Base-by-base conservation (phyloP, 2,113 vertebrate species). In the Bos indicus region DNA sequence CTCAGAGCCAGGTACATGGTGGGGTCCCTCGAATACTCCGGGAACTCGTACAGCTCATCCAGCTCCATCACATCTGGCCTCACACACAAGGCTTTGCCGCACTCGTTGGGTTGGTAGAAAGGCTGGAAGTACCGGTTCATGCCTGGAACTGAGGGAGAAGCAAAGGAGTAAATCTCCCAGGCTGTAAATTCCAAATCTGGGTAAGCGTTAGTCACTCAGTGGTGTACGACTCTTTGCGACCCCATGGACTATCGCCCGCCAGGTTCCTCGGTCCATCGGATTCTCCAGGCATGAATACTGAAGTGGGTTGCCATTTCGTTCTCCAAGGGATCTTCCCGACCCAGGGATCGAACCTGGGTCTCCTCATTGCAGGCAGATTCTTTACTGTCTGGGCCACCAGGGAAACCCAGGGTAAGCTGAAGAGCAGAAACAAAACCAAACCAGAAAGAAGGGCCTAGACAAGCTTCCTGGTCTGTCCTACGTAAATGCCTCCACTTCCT, bases 41-140 rank as follows among this genome's bases (percentile, higher is more conserved):
- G 99, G 97, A 99, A 99, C 98, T 99, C 99, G 46, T 99, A 99
- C 90, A 99, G 99, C 98, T 99, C 99, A 56, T 99, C 99, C 96
- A 99, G 98, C 98, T 99, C 99, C 99, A 99, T 99, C 98, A 99
- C 99, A 64, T 99, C 99, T 0, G 99, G 99, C 95, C 99, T 98
- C 95, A 99, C 99, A 57, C 99, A 99, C 90, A 99, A 99, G 93
- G 99, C 99, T 98, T 99, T 99, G 25, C 99, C 99, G 84, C 99
- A 99, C 98, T 99, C 99, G 6, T 99, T 99, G 48, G 99, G 99
- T 98, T 99, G 99, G 97, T 99, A 99, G 96, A 99, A 99, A 11
- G 99, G 99, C 99, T 99, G 99, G 98, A 99, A 99, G 98, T 99
- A 99, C 0, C 99, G 99, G 98, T 99, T 99, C 98, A 99, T 99